phyloP scores from a whole-genome alignment of 1,140 invertebrate genomes.

The Caerostris darwini region DNA sequence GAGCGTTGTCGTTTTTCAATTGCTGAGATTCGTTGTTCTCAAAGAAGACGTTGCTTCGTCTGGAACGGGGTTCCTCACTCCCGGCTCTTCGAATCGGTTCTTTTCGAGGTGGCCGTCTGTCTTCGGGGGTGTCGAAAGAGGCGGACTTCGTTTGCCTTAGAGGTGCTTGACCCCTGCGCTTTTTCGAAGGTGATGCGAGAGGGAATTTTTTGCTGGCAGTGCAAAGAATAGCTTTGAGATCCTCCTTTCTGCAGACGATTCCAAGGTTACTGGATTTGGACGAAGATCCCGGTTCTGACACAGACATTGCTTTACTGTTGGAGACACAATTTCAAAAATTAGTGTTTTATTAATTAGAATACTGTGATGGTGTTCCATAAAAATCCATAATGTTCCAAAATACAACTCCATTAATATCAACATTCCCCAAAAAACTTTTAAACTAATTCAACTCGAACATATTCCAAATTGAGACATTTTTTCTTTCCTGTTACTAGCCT shows the following conservation, averaged over 20 bases:
- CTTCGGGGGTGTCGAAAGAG: constrained; percentile 68
- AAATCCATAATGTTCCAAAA: neutral
- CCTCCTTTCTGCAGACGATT: constrained; percentile 79
- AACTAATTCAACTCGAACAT: too few relatives aligned
- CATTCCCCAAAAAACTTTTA: too few relatives aligned
- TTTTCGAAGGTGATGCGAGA: constrained; percentile 53
- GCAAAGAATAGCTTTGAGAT: constrained; percentile 77
- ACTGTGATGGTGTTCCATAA: neutral
- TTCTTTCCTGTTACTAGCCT: too few relatives aligned
- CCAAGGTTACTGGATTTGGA: constrained; percentile 73
- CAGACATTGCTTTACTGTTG: constrained; percentile 66
- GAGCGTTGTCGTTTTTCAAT: constrained; percentile 1
- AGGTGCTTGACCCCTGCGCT: constrained; percentile 30
- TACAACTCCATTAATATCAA: neutral
- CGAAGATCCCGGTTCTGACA: constrained; percentile 64
- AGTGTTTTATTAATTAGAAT: neutral
- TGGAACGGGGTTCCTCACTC: constrained; percentile 58
- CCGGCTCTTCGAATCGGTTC: constrained; percentile 64
- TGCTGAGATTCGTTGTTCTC: constrained; percentile 30
- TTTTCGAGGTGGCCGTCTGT: neutral
- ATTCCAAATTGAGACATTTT: too few relatives aligned
- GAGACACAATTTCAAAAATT: neutral
- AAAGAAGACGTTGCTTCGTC: neutral
- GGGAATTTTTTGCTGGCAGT: constrained; percentile 76
- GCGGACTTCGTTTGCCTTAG: constrained; percentile 77